These are phyloP conservation scores for Pseudococcus jackbeardsleyi DNA, from an alignment of 2,888 invertebrate species.

Conservation along the genomic window DNA sequence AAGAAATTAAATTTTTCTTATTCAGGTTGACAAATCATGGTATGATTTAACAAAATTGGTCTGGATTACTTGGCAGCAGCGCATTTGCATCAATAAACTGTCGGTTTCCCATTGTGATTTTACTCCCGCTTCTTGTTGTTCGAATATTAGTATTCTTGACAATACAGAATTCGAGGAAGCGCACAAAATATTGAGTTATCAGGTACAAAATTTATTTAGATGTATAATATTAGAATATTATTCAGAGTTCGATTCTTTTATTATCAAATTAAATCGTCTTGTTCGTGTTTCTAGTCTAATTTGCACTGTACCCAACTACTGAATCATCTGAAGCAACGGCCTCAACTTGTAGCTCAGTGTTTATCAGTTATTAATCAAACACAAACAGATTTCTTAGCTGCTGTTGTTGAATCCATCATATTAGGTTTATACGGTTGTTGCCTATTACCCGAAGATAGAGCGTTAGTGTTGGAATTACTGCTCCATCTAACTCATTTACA, in stretches of 20 bases:
- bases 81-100: slow-evolving; percentile 83
- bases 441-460: slow-evolving; percentile 82
- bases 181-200: slow-evolving; percentile 86
- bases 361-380: slow-evolving; percentile 78
- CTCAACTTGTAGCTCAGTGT: slow-evolving; percentile 79
- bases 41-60: slow-evolving; percentile 74
- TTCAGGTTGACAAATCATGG: slow-evolving; percentile 46
- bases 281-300: slow-evolving; percentile 35
- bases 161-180: slow-evolving; percentile 81
- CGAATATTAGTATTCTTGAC: slow-evolving; percentile 77
- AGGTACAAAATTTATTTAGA: slow-evolving; percentile 72
- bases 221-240: no score
- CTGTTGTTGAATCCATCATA: slow-evolving; percentile 74
- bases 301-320: slow-evolving; percentile 53
- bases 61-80: slow-evolving; percentile 90
- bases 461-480: slow-evolving; percentile 76
- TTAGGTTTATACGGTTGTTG: slow-evolving; percentile 82
- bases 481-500: slow-evolving; percentile 81
- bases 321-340: slow-evolving; percentile 69
- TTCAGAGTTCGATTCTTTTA: no score
- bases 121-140: slow-evolving; percentile 83
- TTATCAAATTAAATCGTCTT: background rate
- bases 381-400: slow-evolving; percentile 71
- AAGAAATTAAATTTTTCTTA: background rate
- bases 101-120: slow-evolving; percentile 82